Base-by-base conservation (phyloP, 2,797 vertebrate species). In the Mormyrus hasselquistii region DNA sequence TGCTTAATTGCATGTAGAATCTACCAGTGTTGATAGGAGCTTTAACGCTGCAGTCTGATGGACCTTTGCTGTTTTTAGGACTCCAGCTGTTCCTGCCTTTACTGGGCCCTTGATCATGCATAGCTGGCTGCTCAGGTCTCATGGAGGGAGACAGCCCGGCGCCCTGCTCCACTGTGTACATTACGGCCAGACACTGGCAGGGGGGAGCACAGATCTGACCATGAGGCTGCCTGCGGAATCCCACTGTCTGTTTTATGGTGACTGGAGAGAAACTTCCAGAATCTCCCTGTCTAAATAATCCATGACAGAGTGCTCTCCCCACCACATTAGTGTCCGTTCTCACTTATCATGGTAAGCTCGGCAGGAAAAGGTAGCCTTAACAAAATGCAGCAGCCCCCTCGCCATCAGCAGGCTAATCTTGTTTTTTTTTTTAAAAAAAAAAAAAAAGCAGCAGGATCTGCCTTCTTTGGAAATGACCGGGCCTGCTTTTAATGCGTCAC, bases 251-350 rank as follows among this genome's bases (percentile, higher is more conserved):
- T 57, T 82, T 91, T 89, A 87, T 87, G 47, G 86, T 88, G 89
- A 91, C 89, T 90, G 89, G 88, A 84, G 87, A 92, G 91, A 76
- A 87, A 89, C 91, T 93, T 90, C 89, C 90, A 90, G 89, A 91
- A 90, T 90, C 88, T 89, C 86, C 90, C 91, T 93, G 93, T 94
- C 90, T 92, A 94, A 94, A 94, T 92, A 93, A 91, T 88, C 88
- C 88, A 91, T 93, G 93, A 94, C 90, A 92, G 90, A 93, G 90
- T 93, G 92, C 90, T 90, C 91, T 92, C 86, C 91, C 89, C 90
- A 89, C 89, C 90, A 88, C 91, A 91, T 92, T 92, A 93, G 91
- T 88, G 88, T 89, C 89, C 88, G 29, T 59, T 88, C 88, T 91
- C 89, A 92, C 92, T 93, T 93, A 94, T 93, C 92, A 92, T 89